Conservation (phyloP, 2,113 vertebrate species). For the Loxodonta africana region DNA sequence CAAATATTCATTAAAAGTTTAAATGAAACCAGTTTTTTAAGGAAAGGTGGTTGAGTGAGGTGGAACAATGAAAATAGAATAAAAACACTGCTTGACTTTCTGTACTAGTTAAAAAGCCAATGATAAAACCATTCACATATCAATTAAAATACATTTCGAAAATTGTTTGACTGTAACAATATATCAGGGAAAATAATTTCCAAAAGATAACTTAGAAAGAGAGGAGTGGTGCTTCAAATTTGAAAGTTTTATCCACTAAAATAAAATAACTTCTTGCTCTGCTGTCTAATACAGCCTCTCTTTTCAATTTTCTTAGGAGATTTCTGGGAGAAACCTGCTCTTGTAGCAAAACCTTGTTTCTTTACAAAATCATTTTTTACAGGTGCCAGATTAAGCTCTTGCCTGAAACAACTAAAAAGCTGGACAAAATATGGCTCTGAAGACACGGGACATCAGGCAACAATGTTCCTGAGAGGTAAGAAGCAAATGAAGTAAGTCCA, state of each 20-base stretch:
- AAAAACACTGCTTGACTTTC: not conserved
- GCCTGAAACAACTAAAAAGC: not conserved
- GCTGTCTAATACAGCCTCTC: not conserved
- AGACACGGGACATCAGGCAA: not conserved
- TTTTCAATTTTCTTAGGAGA: not conserved
- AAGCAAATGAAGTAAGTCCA: not conserved
- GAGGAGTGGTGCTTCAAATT: not conserved
- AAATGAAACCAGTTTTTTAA: conserved; percentile 2
- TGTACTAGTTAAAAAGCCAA: not conserved
- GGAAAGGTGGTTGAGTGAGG: not conserved
- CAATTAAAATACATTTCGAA: conserved; percentile 1
- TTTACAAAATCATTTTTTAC: not conserved
- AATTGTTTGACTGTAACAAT: not conserved
- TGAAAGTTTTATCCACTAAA: not conserved
- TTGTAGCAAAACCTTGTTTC: not conserved
- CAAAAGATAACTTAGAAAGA: not conserved
- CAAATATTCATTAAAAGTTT: conserved; percentile 32
- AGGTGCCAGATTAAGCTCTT: not conserved
- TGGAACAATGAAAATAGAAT: not conserved
- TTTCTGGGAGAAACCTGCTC: not conserved
- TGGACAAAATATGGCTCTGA: not conserved
- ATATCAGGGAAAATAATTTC: not conserved
- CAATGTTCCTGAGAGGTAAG: not conserved
- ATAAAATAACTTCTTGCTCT: not conserved
- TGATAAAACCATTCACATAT: not conserved